These are phyloP conservation scores for Dysdera silvatica DNA, from an alignment of 1,140 invertebrate genomes.

Conservation along the genomic window DNA sequence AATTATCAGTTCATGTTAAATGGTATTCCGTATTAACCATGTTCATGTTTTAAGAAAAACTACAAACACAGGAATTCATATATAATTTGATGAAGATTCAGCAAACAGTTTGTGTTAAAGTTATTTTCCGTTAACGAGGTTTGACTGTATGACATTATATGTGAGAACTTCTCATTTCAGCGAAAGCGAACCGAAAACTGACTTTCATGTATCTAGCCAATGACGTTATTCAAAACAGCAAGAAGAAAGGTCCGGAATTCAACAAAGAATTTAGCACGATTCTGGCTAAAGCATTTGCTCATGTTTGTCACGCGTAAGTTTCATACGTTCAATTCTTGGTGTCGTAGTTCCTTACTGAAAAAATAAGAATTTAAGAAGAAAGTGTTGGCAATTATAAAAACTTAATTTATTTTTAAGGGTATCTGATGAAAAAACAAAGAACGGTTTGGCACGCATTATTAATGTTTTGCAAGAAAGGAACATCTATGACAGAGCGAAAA, in stretches of 20 bases:
- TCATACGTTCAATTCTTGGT: background rate
- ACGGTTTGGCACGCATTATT: conserved; percentile 68
- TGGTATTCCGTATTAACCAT: too few relatives aligned
- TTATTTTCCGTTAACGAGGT: too few relatives aligned
- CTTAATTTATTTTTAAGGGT: conserved; percentile 59
- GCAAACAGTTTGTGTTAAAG: too few relatives aligned
- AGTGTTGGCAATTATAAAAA: too few relatives aligned
- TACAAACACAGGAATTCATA: too few relatives aligned
- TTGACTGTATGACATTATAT: too few relatives aligned
- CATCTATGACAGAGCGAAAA: conserved; percentile 71
- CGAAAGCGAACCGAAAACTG: conserved; percentile 72
- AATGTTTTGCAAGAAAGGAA: conserved; percentile 86
- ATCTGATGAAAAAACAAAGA: conserved; percentile 47
- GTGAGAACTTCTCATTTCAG: conserved; percentile 59
- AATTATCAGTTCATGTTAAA: too few relatives aligned
- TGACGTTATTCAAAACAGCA: conserved; percentile 97
- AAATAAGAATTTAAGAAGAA: too few relatives aligned
- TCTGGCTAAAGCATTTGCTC: conserved; percentile 68
- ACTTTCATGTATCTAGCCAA: conserved; percentile 96
- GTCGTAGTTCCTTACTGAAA: too few relatives aligned
- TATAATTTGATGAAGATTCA: too few relatives aligned
- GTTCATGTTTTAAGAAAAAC: too few relatives aligned
- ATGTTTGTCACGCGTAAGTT: conserved; percentile 49
- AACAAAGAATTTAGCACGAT: conserved; percentile 72
- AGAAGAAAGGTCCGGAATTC: conserved; percentile 95